These are phyloP conservation scores for Liparis tanakae DNA, from an alignment of 2,797 vertebrate species.

Conservation along the genomic window DNA sequence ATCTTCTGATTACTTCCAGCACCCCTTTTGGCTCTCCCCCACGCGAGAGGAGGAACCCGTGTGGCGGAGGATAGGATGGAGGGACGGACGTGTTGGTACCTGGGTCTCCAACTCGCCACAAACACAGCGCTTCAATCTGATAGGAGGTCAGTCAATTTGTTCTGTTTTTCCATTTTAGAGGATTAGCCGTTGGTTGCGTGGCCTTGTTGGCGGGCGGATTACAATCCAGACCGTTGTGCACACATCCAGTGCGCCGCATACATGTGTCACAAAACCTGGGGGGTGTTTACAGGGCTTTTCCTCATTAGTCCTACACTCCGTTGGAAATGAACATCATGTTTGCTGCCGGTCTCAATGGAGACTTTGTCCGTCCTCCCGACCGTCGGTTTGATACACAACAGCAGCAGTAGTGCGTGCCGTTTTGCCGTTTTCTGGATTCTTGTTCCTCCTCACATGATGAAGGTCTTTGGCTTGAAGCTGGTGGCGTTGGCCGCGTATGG, in stretches of 20 bases:
- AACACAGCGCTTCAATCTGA: neutral
- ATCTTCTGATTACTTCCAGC: constrained; percentile 57
- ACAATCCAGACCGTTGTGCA: neutral
- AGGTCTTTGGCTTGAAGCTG: constrained; percentile 23
- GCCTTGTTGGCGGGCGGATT: neutral
- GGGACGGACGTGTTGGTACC: constrained; percentile 8
- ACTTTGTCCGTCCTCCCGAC: constrained; percentile 32
- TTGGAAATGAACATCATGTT: constrained; percentile 27
- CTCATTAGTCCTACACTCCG: constrained; percentile 13
- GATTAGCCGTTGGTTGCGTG: neutral
- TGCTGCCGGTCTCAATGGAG: constrained; percentile 27
- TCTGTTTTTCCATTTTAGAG: neutral
- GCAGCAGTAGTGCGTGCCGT: constrained; percentile 44
- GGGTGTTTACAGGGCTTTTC: constrained; percentile 9
- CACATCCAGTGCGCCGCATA: neutral
- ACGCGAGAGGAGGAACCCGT: constrained; percentile 21
- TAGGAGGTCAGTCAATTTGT: neutral
- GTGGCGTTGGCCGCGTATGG: constrained; percentile 18
- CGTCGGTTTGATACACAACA: constrained; percentile 61
- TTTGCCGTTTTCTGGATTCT: constrained; percentile 47
- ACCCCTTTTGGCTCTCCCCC: constrained; percentile 6
- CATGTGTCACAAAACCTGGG: neutral
- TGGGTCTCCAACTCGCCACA: neutral
- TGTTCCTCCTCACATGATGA: constrained; percentile 19
- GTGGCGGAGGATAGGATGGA: constrained; percentile 38